Base-by-base conservation (phyloP, 2,113 vertebrate genomes). In the Embiotoca jacksoni region DNA sequence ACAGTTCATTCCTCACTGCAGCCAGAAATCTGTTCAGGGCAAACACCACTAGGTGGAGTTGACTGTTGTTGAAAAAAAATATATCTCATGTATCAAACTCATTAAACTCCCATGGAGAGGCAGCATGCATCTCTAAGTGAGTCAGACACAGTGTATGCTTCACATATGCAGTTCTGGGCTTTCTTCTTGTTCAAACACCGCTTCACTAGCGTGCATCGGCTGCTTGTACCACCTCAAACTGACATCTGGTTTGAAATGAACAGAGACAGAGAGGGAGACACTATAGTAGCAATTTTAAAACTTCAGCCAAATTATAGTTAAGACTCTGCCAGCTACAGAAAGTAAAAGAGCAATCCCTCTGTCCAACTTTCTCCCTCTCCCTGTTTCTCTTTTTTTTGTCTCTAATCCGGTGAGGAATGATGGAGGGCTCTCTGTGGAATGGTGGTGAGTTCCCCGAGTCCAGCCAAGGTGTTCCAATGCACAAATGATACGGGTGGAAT, bases 401-500 rank as follows among this genome's bases (percentile, higher is more conserved):
- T 85, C 82, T 93, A 90, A 91, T 89, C 87, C 89, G 78, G 69
- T 89, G 66, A 85, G 87, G 88, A 90, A 92, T 90, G 85, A 90
- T 82, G 78, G 78, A 84, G 68, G 70, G 65, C 69, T 91, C 83
- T 87, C 50, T 86, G 91, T 85, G 82, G 93, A 94, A 94, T 79
- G 90, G 91, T 89, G 91, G 86, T 94, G 93, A 94, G 94, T 82
- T 91, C 93, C 94, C 92, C 81, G 85, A 86, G 93, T 95, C 92
- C 89, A 88, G 85, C 83, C 80, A 96, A 95, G 95, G 94, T 94
- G 95, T 94, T 94, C 94, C 93, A 95, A 91, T 86, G 67, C 82
- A 92, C 93, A 95, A 92, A 89, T 91, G 94, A 96, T 93, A 94
- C 31, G 86, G 92, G 82, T 95, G 95, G 94, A 95, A 95, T 95